Base-by-base conservation (phyloP, 2,888 invertebrate species). In the Crocallis elinguaria region DNA sequence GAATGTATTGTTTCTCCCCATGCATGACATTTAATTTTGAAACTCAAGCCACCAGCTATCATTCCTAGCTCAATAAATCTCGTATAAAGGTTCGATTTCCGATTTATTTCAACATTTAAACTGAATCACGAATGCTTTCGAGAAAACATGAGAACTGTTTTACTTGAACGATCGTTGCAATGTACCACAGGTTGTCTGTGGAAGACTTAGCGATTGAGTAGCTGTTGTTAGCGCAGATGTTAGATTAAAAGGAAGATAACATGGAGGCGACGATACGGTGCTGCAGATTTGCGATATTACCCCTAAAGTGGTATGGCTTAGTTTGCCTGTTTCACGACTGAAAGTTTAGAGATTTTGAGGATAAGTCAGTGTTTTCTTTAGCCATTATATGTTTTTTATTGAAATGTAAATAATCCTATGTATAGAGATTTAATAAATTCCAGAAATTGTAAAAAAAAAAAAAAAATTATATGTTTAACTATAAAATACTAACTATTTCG, bases 61-160 rank as follows among this genome's bases (percentile, higher is more conserved):
- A 57, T 49, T 50, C 45, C 23, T 45, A 57, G 38, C 39, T 35
- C 41, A 56, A 62, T 62, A 62, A 60, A 63, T 60, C 60, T 44
- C 25, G 42, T 42, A 9, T 39, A 63, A 57, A 53, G 57, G 60
- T 54, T 67, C 71, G 67, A 67, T 76, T 76, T 79, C 72, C 73
- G 70, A 79, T 76, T 78, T 77, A 79, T 83, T 82, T 77, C 75
- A 75, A 76, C 75, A 78, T 76, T 77, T 74, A 73, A 69, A 61
- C 69, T 67, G 74, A 71, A 80, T 79, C 82, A 82, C 82, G 82
- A 84, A 77, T 75, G 77, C 80, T 82, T 77, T 81, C 82, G 79
- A 69, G 71, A 71, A 71, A 79, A 89, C 88, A 88, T 75, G 86
- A 82, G 80, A 89, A 89, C 79, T 84, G 85, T 84, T 88, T 90